A percentile compares a stretch with the other conserved stretches of the same genome.
Evolutionary conservation across 2,113 vertebrate species (phyloP).

Genomic region (Callopanchax toddi): DNA sequence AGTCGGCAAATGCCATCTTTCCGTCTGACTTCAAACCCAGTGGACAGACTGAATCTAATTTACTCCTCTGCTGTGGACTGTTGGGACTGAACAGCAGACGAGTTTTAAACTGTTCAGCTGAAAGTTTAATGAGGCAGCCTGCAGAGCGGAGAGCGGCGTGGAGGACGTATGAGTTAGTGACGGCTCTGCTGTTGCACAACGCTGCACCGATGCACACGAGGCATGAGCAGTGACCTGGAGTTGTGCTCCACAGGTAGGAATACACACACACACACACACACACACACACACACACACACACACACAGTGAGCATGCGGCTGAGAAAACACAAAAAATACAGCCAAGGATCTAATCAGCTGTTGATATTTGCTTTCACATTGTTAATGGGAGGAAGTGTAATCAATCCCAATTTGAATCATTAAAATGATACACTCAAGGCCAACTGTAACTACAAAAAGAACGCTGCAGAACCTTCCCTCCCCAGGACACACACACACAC

Average conservation of each 20-base stretch:
- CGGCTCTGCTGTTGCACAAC: conserved; percentile 39
- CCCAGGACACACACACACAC: conserved; percentile 8
- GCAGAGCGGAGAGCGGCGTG: conserved; percentile 25
- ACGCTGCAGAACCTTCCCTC: conserved; percentile 12
- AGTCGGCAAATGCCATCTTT: conserved; percentile 50
- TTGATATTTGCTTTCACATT: background rate
- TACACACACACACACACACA: background rate
- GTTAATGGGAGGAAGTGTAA: background rate
- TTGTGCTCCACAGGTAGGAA: conserved; percentile 24
- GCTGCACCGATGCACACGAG: conserved; percentile 21
- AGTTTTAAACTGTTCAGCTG: conserved; percentile 56
- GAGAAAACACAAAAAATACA: background rate
- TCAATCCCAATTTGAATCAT: conserved; percentile 20
- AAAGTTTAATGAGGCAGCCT: conserved; percentile 66
- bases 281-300: background rate
- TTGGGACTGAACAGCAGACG: conserved; percentile 35
- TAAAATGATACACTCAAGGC: conserved; percentile 8
- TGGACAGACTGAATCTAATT: conserved; percentile 53
- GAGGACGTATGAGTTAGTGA: conserved; percentile 32
- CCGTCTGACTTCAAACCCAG: conserved; percentile 62
- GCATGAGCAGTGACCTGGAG: conserved; percentile 55
- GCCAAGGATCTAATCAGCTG: background rate
- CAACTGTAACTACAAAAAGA: conserved; percentile 18
- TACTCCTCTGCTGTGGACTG: conserved; percentile 32
- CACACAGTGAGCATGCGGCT: background rate